Evolutionary conservation across 2,113 vertebrate species (phyloP).

Genomic region (Pygoscelis antarcticus): DNA sequence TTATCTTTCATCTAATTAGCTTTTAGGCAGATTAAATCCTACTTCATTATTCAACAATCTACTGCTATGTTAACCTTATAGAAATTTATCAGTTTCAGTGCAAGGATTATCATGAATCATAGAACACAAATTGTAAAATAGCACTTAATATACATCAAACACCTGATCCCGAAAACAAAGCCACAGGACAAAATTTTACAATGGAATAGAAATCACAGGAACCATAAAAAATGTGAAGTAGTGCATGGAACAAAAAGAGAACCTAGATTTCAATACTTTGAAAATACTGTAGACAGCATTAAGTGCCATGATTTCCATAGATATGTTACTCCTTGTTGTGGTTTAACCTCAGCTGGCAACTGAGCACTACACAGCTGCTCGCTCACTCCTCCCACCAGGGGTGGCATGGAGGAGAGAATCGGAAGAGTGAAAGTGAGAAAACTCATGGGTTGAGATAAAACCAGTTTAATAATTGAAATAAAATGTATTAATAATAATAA

Average conservation of each 20-base stretch:
- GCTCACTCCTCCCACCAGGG: too few species aligned
- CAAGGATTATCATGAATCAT: not conserved
- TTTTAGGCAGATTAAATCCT: not conserved
- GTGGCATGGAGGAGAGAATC: too few species aligned
- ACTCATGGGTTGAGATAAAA: too few species aligned
- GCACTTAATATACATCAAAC: not conserved
- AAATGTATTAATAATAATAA: too few species aligned
- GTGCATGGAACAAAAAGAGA: not conserved
- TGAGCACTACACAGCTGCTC: too few species aligned
- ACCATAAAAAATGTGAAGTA: not conserved
- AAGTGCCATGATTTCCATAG: not conserved
- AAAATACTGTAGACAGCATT: not conserved
- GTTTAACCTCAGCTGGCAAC: too few species aligned
- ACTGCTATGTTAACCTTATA: not conserved
- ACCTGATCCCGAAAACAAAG: not conserved
- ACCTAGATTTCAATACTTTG: not conserved
- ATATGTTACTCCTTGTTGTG: not conserved
- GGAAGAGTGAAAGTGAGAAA: too few species aligned
- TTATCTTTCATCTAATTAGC: slow-evolving; percentile 6
- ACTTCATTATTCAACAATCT: not conserved
- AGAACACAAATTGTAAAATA: not conserved
- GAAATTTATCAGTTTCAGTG: not conserved
- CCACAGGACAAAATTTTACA: not conserved
- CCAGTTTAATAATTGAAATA: too few species aligned
- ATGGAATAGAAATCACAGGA: not conserved